These are phyloP conservation scores for Brachyptera risi DNA, from an alignment of 2,888 invertebrate genomes.

Conservation along the genomic window DNA sequence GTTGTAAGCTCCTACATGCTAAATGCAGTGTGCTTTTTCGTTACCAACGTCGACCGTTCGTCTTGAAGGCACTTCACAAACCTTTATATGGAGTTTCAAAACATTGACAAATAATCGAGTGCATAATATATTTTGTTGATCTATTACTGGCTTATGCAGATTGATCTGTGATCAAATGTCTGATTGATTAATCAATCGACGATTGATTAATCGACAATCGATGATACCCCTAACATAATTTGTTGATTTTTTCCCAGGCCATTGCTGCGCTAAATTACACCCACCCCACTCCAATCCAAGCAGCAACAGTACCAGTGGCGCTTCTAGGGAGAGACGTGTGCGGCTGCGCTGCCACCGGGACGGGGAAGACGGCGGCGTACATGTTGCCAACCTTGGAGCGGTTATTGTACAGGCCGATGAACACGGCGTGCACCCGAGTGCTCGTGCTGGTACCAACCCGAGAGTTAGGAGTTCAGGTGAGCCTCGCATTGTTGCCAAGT, in stretches of 20 bases:
- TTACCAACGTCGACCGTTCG: too few relatives aligned
- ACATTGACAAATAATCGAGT: too few relatives aligned
- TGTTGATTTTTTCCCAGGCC: slow-evolving; percentile 61
- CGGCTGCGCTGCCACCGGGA: slow-evolving; percentile 97
- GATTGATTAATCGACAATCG: too few relatives aligned
- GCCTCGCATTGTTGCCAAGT: too few relatives aligned
- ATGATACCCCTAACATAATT: neutral
- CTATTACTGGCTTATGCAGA: too few relatives aligned
- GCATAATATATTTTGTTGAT: too few relatives aligned
- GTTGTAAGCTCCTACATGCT: too few relatives aligned
- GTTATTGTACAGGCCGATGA: slow-evolving; percentile 77
- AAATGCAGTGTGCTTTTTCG: too few relatives aligned
- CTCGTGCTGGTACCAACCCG: slow-evolving; percentile 94
- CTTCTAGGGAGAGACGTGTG: slow-evolving; percentile 91
- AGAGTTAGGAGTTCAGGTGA: slow-evolving; percentile 87
- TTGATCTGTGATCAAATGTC: too few relatives aligned
- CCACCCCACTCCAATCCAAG: slow-evolving; percentile 95
- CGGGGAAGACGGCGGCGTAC: slow-evolving; percentile 97
- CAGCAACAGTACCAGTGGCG: slow-evolving; percentile 91
- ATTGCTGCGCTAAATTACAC: slow-evolving; percentile 83
- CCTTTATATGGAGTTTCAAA: too few relatives aligned
- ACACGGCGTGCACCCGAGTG: slow-evolving; percentile 61
- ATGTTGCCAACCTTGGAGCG: slow-evolving; percentile 96
- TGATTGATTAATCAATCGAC: too few relatives aligned
- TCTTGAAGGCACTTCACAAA: too few relatives aligned